Conservation (phyloP, 2,888 invertebrate species). For the Arenicola marina region DNA sequence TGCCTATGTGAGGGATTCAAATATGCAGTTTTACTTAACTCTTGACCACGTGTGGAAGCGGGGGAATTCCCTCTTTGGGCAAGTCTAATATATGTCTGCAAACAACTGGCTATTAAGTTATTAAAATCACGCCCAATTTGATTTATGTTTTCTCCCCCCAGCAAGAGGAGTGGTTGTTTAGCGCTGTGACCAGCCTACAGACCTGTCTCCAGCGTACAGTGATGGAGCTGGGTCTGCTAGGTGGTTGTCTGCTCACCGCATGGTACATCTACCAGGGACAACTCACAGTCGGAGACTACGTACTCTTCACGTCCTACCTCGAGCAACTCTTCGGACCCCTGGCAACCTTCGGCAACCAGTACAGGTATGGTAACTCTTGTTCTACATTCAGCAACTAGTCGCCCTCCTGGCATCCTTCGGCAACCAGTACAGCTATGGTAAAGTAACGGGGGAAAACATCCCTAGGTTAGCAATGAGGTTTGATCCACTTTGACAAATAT, state of each 20-base stretch:
- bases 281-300: constrained; percentile 88
- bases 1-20: too few species aligned
- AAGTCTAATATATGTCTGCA: too few species aligned
- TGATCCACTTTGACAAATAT: too few species aligned
- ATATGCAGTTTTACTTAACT: too few species aligned
- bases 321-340: constrained; percentile 87
- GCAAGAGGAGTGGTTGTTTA: constrained; percentile 84
- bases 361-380: constrained; percentile 77
- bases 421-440: not conserved
- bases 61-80: too few species aligned
- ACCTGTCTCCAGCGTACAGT: constrained; percentile 88
- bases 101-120: too few species aligned
- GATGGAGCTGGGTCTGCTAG: constrained; percentile 78
- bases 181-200: constrained; percentile 80
- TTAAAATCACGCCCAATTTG: too few species aligned
- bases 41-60: too few species aligned
- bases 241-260: constrained; percentile 66
- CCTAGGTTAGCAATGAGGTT: too few species aligned
- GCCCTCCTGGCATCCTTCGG: not conserved
- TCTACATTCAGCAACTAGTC: not conserved
- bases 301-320: constrained; percentile 89
- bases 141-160: constrained; percentile 65
- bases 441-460: not conserved
- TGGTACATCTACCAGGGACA: constrained; percentile 74
- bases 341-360: constrained; percentile 96